phyloP scores from a whole-genome alignment of 2,797 vertebrate genomes.

The Eleutherodactylus coqui region DNA sequence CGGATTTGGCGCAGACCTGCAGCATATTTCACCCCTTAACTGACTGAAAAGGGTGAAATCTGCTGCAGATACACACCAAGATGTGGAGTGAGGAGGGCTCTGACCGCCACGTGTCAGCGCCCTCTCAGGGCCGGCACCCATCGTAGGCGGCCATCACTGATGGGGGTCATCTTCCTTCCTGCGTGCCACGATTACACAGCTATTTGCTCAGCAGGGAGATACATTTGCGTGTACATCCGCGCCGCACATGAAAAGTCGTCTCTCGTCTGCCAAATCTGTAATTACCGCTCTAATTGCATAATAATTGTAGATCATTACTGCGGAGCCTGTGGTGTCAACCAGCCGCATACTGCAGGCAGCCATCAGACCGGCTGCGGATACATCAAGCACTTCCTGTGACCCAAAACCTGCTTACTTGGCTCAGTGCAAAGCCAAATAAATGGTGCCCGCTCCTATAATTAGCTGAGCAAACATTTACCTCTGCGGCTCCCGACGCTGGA shows the following conservation, averaged over 20 bases:
- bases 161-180: not conserved
- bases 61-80: too few species aligned
- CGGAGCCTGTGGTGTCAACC: conserved; percentile 24
- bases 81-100: too few species aligned
- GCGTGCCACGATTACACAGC: not conserved
- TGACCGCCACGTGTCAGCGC: not conserved
- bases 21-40: too few species aligned
- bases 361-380: not conserved
- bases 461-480: conserved; percentile 28
- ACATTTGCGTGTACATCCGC: not conserved
- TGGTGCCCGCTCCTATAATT: not conserved
- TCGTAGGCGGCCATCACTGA: not conserved
- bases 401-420: conserved; percentile 21
- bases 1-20: too few species aligned
- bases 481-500: not conserved
- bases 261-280: conserved; percentile 44
- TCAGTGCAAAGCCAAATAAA: conserved; percentile 40
- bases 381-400: conserved; percentile 29
- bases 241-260: not conserved
- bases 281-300: conserved; percentile 36
- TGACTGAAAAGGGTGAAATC: too few species aligned
- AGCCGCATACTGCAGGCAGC: not conserved
- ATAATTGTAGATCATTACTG: conserved; percentile 54
- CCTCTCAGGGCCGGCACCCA: not conserved
- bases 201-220: conserved; percentile 5